A percentile compares a stretch with the other conserved stretches of the same genome.
Conservation (phyloP, 2,113 vertebrate species). For the Heterocephalus glaber region DNA sequence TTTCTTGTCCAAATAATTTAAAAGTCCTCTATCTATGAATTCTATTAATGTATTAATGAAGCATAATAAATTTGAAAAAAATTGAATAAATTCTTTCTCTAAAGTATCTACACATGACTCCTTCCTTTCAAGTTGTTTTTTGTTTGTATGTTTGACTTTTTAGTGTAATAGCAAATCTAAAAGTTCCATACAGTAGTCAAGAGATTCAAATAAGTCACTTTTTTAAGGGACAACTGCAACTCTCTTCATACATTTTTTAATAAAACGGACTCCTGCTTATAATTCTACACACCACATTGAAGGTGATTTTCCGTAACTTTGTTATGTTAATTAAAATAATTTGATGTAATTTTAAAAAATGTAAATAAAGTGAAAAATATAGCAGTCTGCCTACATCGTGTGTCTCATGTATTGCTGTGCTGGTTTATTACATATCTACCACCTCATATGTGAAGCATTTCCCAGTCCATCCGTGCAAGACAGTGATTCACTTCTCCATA, state of each 20-base stretch:
- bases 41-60: neutral
- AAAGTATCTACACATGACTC: neutral
- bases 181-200: neutral
- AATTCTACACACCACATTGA: neutral
- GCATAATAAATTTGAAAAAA: neutral
- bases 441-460: neutral
- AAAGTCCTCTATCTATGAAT: neutral
- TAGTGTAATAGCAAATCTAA: neutral
- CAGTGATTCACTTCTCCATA: rapidly evolving
- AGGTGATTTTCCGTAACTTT: neutral
- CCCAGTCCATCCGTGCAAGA: rapidly evolving
- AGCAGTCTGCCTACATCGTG: rapidly evolving
- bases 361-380: neutral
- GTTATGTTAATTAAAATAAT: neutral
- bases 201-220: neutral
- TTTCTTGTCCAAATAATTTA: neutral
- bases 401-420: rapidly evolving
- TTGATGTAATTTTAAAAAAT: neutral
- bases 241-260: neutral
- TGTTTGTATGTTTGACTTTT: too few species aligned
- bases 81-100: neutral
- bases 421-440: rapidly evolving
- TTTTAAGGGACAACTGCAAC: neutral
- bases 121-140: neutral
- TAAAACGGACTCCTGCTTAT: neutral